Base-by-base conservation (phyloP, 2,888 invertebrate genomes). In the Griposia aprilina region DNA sequence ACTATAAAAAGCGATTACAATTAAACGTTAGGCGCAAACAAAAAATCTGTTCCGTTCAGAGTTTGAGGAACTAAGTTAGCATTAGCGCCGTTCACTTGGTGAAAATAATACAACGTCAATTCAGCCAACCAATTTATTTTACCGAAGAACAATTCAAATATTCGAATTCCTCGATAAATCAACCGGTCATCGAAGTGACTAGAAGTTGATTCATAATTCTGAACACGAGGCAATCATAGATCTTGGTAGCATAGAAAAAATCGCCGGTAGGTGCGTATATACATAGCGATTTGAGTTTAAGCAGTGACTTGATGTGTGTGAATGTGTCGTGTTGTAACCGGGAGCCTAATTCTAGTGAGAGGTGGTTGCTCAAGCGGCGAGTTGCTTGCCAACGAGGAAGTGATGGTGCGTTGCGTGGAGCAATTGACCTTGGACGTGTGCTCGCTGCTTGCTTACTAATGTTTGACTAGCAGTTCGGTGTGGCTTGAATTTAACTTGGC, bases 341-440 rank as follows among this genome's bases (percentile, higher is more conserved):
- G 91, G 93, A 91, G 93, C 93, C 95, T 94, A 93, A 94, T 94
- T 95, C 94, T 92, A 93, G 96, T 95, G 95, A 95, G 95, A 95
- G 96, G 96, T 90, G 91, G 92, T 95, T 96, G 92, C 94, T 89
- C 92, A 95, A 95, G 94, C 87, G 94, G 88, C 86, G 85, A 80
- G 80, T 80, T 87, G 92, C 92, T 94, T 93, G 94, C 94, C 94
- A 94, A 96, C 94, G 83, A 96, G 96, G 96, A 96, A 96, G 95
- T 93, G 94, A 95, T 94, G 94, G 95, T 91, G 90, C 89, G 89
- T 83, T 89, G 90, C 91, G 93, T 95, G 94, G 93, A 93, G 94
- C 93, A 94, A 95, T 87, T 94, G 95, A 95, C 96, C 96, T 96
- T 96, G 95, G 90, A 85, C 88, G 90, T 88, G 90, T 85, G 90